Evolutionary conservation across 2,113 vertebrate genomes (phyloP).

Genomic region (Oplegnathus fasciatus): DNA sequence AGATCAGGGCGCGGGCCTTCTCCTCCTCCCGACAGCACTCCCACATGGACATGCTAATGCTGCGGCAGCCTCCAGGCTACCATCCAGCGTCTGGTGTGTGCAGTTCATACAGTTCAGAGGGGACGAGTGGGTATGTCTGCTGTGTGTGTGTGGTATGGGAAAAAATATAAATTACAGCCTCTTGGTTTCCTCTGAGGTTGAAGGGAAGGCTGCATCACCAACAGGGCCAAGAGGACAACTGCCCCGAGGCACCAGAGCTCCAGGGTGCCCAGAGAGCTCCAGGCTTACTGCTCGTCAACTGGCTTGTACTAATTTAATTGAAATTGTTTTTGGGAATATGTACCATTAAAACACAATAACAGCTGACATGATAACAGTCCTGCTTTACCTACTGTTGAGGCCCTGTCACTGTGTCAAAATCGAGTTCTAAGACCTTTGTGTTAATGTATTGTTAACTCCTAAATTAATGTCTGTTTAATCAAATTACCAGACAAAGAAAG

Average conservation of each 20-base stretch:
- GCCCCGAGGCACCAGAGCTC: background rate
- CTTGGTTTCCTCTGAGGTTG: slow-evolving; percentile 16
- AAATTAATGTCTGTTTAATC: background rate
- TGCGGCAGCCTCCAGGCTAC: slow-evolving; percentile 19
- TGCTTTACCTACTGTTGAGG: background rate
- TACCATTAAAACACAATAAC: background rate
- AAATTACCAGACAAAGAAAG: background rate
- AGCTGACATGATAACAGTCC: background rate
- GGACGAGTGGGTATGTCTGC: background rate
- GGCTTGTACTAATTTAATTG: background rate
- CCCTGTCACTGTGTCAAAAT: no score
- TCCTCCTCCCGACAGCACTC: slow-evolving; percentile 42
- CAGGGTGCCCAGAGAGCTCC: background rate
- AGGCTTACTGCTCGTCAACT: background rate
- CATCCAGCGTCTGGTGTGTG: slow-evolving; percentile 18
- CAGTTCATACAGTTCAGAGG: slow-evolving; percentile 23
- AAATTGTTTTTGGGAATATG: background rate
- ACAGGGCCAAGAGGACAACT: background rate
- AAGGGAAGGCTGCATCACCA: background rate
- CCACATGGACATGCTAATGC: slow-evolving; percentile 45
- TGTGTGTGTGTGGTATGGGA: slow-evolving; percentile 8
- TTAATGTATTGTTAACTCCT: background rate
- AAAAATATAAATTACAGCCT: slow-evolving; percentile 32
- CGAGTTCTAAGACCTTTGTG: background rate
- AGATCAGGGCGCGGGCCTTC: slow-evolving; percentile 28